Conservation (phyloP, 2,797 vertebrate species). For the Siniperca undulata region DNA sequence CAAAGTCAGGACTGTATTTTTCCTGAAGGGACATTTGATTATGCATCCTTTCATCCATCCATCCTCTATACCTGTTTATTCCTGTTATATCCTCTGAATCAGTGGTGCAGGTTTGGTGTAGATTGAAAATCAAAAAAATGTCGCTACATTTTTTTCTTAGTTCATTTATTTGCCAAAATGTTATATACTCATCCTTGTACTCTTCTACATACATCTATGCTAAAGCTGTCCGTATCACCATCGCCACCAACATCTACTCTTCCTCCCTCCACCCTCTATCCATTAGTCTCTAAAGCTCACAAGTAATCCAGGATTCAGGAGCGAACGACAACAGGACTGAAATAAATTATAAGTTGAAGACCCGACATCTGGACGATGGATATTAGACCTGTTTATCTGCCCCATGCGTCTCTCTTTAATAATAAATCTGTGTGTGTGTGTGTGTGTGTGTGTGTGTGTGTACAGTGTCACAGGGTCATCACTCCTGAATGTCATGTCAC, state of each 20-base stretch:
- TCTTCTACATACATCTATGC: background rate
- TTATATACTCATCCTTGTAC: background rate
- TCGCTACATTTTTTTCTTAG: background rate
- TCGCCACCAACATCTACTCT: background rate
- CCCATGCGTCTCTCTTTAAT: background rate
- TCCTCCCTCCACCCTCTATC: background rate
- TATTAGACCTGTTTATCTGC: constrained; percentile 14
- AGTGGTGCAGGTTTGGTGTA: background rate
- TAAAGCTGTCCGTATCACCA: background rate
- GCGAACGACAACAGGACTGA: background rate
- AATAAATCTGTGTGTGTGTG: constrained; percentile 19
- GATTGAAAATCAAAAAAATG: background rate
- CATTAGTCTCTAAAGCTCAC: constrained; percentile 23
- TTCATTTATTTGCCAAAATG: background rate
- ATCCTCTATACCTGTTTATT: background rate
- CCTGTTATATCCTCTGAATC: background rate
- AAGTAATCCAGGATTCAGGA: constrained; percentile 46
- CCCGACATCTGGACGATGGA: constrained; percentile 43
- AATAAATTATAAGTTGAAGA: constrained; percentile 23
- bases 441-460: background rate
- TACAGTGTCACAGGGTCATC: background rate
- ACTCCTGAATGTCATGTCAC: background rate
- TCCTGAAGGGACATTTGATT: background rate
- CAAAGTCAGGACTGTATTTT: background rate
- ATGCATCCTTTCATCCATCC: background rate